Base-by-base conservation (phyloP, 2,113 vertebrate genomes). In the Daubentonia madagascariensis region DNA sequence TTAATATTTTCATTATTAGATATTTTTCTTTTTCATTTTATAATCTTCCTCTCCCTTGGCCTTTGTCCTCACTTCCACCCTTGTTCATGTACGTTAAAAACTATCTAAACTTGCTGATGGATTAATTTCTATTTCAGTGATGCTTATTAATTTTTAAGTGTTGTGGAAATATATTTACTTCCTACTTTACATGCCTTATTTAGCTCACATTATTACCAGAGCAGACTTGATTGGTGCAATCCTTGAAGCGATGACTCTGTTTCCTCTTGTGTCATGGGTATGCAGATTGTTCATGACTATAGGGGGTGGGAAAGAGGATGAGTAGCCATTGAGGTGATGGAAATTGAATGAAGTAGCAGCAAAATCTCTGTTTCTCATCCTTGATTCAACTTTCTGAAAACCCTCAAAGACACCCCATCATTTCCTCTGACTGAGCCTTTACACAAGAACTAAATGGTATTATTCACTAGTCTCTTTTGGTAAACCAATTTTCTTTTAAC, bases 351-450 rank as follows among this genome's bases (percentile, higher is more conserved):
- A 79, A 95, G 37, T 3, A 79, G n/a, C 22, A 65, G 32, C 22
- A 14, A 48, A 72, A n/a, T 80, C 73, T 73, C 9, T 54, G 32
- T 80, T 95, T 96, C 5, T 59, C 30, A 57, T 72, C 57, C 57
- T 88, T 92, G 67, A n/a, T 48, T 96, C 54, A 94, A 14, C 63
- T 87, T 95, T 94, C 45, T 94, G 76, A 68, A 89, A 61, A 30
- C n/a, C 67, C 25, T 84, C 13, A 67, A 88, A 70, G 40, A 86
- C 5, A 75, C 18, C 11, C 4, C 17, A 63, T 93, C 28, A 78
- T 87, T 85, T 96, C 45, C 54, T 92, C 43, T 63, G 28, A 35
- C 18, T 86, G 61, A 67, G 25, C 0, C 30, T 84, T 87, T 89
- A 75, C 10, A 48, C 14, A 75, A 89, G 28, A 16, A 92, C 43